Percentiles rank a stretch among this genome's conserved stretches.
Conservation (phyloP, 1,140 invertebrate genomes). For the Cyphomyrmex costatus region DNA sequence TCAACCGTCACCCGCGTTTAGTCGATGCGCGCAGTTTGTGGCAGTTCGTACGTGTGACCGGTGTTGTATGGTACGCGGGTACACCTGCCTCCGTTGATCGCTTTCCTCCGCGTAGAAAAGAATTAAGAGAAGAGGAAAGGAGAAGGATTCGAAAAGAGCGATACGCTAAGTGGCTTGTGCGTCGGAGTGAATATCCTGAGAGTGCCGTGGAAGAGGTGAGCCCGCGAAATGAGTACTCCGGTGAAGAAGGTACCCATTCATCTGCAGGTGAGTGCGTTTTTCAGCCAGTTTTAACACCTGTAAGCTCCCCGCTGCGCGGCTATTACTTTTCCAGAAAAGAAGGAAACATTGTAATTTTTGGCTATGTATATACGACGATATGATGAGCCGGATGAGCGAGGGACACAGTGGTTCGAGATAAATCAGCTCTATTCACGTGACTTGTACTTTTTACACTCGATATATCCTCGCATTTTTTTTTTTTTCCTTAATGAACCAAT, state of each 20-base stretch:
- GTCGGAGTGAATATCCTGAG: constrained; percentile 29
- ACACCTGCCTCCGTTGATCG: neutral
- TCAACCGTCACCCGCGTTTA: neutral
- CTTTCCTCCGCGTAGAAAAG: neutral
- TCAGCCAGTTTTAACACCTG: neutral
- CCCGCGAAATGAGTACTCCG: constrained; percentile 87
- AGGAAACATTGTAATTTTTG: constrained; percentile 28
- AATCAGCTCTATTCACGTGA: neutral
- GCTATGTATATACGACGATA: neutral
- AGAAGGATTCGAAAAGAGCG: constrained; percentile 22
- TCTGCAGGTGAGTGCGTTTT: constrained; percentile 91
- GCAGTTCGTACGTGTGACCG: constrained; percentile 2
- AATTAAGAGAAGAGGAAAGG: neutral
- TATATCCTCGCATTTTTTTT: too few relatives aligned
- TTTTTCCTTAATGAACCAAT: too few relatives aligned
- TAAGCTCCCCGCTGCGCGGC: neutral
- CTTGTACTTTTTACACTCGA: too few relatives aligned
- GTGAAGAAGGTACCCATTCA: constrained; percentile 98
- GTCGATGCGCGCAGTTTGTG: constrained; percentile 64
- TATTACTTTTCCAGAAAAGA: neutral
- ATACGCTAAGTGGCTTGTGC: neutral
- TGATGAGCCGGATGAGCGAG: neutral
- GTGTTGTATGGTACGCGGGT: neutral
- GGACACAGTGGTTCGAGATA: neutral
- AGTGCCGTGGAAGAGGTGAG: neutral